Conservation (phyloP, 1,140 invertebrate species). For the Limonius californicus region DNA sequence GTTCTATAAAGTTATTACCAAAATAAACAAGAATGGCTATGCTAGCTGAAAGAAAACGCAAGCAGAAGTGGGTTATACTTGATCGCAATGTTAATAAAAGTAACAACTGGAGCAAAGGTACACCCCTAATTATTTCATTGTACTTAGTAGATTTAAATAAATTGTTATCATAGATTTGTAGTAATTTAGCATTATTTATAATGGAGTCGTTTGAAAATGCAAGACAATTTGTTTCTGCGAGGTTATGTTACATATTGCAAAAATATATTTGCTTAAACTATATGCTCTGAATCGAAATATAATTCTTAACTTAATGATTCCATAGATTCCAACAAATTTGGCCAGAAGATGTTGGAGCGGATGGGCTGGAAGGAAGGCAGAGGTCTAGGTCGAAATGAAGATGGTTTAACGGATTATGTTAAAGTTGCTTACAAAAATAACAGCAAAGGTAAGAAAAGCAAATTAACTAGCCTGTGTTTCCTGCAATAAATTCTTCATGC, state of each 20-base stretch:
- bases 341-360: slow-evolving; percentile 85
- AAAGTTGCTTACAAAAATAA: slow-evolving; percentile 72
- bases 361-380: slow-evolving; percentile 91
- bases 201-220: too few relatives aligned
- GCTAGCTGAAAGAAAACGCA: slow-evolving; percentile 57
- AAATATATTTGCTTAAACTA: too few relatives aligned
- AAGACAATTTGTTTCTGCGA: too few relatives aligned
- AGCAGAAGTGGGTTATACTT: slow-evolving; percentile 56
- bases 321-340: slow-evolving; percentile 75
- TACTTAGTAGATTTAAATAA: too few relatives aligned
- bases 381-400: slow-evolving; percentile 80
- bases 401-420: slow-evolving; percentile 78
- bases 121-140: too few relatives aligned
- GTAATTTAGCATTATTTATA: too few relatives aligned
- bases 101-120: slow-evolving; percentile 50
- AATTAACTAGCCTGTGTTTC: too few relatives aligned
- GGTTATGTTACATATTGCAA: too few relatives aligned
- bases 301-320: slow-evolving; percentile 14
- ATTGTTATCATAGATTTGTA: too few relatives aligned
- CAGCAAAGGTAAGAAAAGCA: slow-evolving; percentile 54
- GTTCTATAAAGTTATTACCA: neutral
- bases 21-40: slow-evolving; percentile 56
- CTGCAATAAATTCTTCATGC: too few relatives aligned
- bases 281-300: neutral
- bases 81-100: slow-evolving; percentile 53